Base-by-base conservation (phyloP, 2,113 vertebrate genomes). In the Casuarius casuarius region DNA sequence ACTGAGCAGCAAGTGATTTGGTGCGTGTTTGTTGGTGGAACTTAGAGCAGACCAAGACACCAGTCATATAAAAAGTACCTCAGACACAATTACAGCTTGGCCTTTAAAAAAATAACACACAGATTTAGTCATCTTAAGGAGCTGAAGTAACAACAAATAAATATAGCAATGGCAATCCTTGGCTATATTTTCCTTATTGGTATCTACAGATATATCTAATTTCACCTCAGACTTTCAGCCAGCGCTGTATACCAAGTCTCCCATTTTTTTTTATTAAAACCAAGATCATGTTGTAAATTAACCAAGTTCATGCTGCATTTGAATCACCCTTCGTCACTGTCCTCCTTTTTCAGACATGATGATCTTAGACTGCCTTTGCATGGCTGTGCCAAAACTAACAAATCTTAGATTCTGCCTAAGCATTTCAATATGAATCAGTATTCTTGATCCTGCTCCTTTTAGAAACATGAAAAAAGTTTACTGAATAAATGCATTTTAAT, bases 371-470 rank as follows among this genome's bases (percentile, higher is more conserved):
- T 83, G 71, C 78, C 42, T 91, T 77, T 49, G 35, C 65, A 66
- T 61, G 29, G 20, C 68, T 68, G 44, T 90, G 91, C 91, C 95
- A 89, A 90, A 90, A 67, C 83, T 85, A 95, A 93, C 79, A 94
- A 90, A 78, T 20, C 61, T 77, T 75, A 46, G 52, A 70, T 86
- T 80, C 62, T 84, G 78, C 82, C 88, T 95, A 71, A 89, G 51
- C 49, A 33, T 86, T 94, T 91, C 3, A 5, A 40, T 82, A 67
- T 12, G 11, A 28, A 42, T 51, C 59, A 74, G 31, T n/a, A 56
- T 78, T 61, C 40, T 88, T 31, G 7, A 51, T 73, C 66, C 46
- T 40, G 9, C 67, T 68, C 59, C n/a, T 68, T 96, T 91, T 52
- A 71, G 78, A 87, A 87, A 83, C 17, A 74, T 29, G 46, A 63